A percentile compares a stretch with the other conserved stretches of the same genome.
Conservation (phyloP, 1,140 invertebrate species). For the Drosophila mojavensis region DNA sequence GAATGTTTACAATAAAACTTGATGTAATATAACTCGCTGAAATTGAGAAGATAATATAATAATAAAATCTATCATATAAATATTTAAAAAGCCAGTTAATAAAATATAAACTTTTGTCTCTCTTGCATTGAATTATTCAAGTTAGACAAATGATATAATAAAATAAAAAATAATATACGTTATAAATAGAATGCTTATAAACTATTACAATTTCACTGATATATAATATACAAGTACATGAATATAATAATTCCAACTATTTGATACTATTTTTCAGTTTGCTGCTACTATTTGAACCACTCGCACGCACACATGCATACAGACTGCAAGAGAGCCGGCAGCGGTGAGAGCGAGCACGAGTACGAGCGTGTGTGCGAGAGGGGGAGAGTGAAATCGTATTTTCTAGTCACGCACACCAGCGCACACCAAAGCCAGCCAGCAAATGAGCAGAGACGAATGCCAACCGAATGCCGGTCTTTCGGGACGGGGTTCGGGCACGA, state of each 20-base stretch:
- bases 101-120: no score
- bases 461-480: conserved; percentile 12
- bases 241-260: not conserved
- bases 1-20: no score
- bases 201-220: no score
- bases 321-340: not conserved
- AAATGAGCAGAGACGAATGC: conserved; percentile 46
- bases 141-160: not conserved
- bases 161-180: no score
- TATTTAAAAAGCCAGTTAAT: no score
- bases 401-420: conserved; percentile 29
- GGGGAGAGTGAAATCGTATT: conserved; percentile 2
- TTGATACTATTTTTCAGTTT: conserved; percentile 12
- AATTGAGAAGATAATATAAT: no score
- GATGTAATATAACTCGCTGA: no score
- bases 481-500: conserved; percentile 40
- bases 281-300: conserved; percentile 27
- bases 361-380: conserved; percentile 2
- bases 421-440: conserved; percentile 28
- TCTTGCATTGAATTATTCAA: not conserved
- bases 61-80: no score
- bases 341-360: not conserved
- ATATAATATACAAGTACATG: no score
- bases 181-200: no score
- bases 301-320: not conserved